A percentile compares a stretch with the other conserved stretches of the same genome.
phyloP scores from a whole-genome alignment of 1,140 invertebrate species.

The Eriocheir sinensis region DNA sequence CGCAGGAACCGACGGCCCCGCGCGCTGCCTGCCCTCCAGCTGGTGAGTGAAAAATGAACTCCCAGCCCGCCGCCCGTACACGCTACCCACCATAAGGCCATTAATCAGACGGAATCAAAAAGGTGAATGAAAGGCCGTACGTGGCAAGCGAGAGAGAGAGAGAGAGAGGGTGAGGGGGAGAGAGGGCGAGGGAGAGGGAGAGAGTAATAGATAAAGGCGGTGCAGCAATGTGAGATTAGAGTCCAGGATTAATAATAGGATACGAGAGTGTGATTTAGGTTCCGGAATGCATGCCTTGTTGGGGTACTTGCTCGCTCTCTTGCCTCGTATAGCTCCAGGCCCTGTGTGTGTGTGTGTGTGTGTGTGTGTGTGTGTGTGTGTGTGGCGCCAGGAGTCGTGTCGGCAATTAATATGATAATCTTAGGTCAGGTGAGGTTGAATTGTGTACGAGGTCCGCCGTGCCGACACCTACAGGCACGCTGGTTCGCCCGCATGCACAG shows the following conservation, averaged over 20 bases:
- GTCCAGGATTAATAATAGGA: slow-evolving; percentile 15
- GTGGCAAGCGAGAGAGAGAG: background rate
- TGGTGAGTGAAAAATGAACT: background rate
- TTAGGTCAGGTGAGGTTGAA: slow-evolving; percentile 8
- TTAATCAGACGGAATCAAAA: background rate
- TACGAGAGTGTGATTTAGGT: slow-evolving; percentile 28
- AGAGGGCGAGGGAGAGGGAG: background rate
- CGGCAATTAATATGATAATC: slow-evolving; percentile 5
- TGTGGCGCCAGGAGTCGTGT: background rate
- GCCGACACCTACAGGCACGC: background rate
- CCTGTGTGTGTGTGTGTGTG: slow-evolving; percentile 12
- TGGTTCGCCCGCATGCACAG: too few species aligned
- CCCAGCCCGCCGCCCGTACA: background rate
- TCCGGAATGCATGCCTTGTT: slow-evolving; percentile 27
- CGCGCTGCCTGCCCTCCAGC: background rate
- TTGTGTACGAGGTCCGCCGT: background rate
- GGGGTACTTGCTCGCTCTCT: background rate
- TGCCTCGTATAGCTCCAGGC: background rate
- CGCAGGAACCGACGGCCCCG: background rate
- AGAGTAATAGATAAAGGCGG: background rate
- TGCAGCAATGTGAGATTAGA: slow-evolving; percentile 17
- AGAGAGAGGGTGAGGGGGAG: background rate
- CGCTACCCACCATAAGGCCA: background rate
- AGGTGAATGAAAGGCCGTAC: background rate
- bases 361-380: background rate